phyloP scores from a whole-genome alignment of 2,888 invertebrate species.

The Rhagium mordax region DNA sequence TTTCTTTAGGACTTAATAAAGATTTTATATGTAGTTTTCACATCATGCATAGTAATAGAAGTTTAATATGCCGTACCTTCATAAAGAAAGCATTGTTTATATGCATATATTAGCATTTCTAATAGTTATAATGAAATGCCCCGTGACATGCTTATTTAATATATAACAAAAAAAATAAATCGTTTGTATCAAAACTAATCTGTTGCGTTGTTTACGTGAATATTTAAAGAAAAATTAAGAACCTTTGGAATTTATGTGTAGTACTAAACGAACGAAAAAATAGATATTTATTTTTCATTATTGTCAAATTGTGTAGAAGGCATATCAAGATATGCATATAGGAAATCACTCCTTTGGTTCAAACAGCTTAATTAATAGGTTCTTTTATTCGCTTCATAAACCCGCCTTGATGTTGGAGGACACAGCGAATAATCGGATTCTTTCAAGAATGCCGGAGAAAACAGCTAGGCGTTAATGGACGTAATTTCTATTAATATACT shows the following conservation, averaged over 20 bases:
- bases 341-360: no score
- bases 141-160: no score
- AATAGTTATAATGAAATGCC: no score
- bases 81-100: neutral
- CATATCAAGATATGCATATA: no score
- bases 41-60: neutral
- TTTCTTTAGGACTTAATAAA: neutral
- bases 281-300: no score
- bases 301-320: no score
- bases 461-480: neutral
- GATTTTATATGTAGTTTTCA: neutral
- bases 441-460: slow-evolving; percentile 3
- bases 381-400: neutral
- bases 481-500: slow-evolving; percentile 10
- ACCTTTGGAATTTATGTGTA: no score
- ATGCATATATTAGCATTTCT: neutral
- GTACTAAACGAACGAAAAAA: no score
- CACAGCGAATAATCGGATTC: neutral
- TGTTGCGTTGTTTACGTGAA: no score
- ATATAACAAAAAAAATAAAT: no score
- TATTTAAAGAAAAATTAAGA: no score
- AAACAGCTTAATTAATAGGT: neutral
- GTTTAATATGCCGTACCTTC: neutral
- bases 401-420: neutral
- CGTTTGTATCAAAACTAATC: no score